A percentile compares a stretch with the other conserved stretches of the same genome.
phyloP scores from a whole-genome alignment of 2,113 vertebrate genomes.

The Corythoichthys intestinalis region DNA sequence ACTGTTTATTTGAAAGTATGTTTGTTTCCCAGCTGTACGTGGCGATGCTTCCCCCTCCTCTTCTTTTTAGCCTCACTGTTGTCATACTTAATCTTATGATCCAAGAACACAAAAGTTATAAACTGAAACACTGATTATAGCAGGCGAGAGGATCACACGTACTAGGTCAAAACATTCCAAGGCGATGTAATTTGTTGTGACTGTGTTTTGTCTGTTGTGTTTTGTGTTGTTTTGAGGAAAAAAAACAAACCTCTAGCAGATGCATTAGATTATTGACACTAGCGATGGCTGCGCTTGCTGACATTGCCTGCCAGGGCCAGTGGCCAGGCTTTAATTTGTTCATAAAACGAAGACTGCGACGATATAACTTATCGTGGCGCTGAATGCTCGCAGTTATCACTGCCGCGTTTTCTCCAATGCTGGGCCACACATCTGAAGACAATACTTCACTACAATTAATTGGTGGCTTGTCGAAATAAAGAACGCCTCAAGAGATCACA shows the following conservation, averaged over 20 bases:
- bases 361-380: slow-evolving; percentile 35
- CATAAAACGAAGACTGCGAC: slow-evolving; percentile 52
- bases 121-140: not conserved
- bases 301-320: slow-evolving; percentile 55
- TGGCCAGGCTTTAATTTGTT: slow-evolving; percentile 49
- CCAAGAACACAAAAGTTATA: slow-evolving; percentile 23
- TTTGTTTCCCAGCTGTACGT: not conserved
- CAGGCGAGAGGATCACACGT: slow-evolving; percentile 42
- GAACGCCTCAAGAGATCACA: not conserved
- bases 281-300: slow-evolving; percentile 44
- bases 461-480: slow-evolving; percentile 2
- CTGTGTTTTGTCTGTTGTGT: slow-evolving; percentile 24
- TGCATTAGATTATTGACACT: slow-evolving; percentile 50
- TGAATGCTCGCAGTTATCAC: slow-evolving; percentile 52
- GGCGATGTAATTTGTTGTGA: slow-evolving; percentile 40
- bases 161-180: slow-evolving; percentile 44
- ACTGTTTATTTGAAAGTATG: not conserved
- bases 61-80: slow-evolving; percentile 16
- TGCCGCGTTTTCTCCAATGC: slow-evolving; percentile 18
- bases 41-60: slow-evolving; percentile 6
- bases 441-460: slow-evolving; percentile 1
- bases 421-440: not conserved
- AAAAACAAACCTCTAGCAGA: slow-evolving; percentile 31
- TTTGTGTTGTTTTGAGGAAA: slow-evolving; percentile 5
- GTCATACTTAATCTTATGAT: slow-evolving; percentile 32